Conservation (phyloP, 2,113 vertebrate species). For the Daboia siamensis region DNA sequence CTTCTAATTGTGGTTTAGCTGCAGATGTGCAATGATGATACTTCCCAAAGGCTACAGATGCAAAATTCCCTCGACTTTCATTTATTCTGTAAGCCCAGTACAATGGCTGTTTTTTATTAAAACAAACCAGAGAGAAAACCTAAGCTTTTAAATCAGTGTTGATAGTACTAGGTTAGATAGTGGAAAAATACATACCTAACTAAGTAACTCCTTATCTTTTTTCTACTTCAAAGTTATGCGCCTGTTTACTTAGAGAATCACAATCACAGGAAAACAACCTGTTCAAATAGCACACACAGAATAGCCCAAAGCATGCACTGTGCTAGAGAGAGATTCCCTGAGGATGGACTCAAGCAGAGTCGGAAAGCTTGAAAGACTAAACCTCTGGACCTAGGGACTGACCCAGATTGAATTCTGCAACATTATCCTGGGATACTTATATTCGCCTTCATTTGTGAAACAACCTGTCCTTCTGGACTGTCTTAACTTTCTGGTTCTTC, state of each 20-base stretch:
- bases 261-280: neutral
- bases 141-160: neutral
- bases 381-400: neutral
- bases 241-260: neutral
- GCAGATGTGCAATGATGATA: neutral
- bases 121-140: neutral
- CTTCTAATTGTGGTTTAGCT: neutral
- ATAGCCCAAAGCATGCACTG: neutral
- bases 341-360: neutral
- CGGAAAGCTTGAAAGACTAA: neutral
- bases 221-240: neutral
- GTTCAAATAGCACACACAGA: neutral
- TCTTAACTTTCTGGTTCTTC: neutral
- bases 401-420: neutral
- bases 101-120: neutral
- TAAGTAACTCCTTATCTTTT: neutral
- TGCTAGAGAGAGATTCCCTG: neutral
- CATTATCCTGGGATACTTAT: neutral
- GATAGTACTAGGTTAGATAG: neutral
- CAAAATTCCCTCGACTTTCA: neutral
- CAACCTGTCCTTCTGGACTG: neutral
- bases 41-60: neutral
- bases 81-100: neutral
- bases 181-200: neutral
- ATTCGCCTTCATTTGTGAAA: neutral